Percentiles rank a stretch among this genome's conserved stretches.
phyloP scores from a whole-genome alignment of 2,888 invertebrate species.

The Amphipyra berbera region DNA sequence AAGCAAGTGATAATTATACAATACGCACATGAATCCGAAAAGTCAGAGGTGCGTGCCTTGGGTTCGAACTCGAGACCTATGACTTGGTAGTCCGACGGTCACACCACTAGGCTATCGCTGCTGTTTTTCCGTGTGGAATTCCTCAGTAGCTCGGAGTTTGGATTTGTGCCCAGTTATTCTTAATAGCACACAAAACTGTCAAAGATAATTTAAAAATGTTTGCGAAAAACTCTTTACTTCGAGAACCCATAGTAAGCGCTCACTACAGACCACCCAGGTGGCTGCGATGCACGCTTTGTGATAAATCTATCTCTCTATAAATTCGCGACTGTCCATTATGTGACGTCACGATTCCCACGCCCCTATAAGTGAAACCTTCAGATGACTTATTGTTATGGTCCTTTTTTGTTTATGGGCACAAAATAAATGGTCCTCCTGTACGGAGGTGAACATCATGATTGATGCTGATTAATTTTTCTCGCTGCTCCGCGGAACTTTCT shows the following conservation, averaged over 20 bases:
- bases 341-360: slow-evolving; percentile 71
- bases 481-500: slow-evolving; percentile 44
- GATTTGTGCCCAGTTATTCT: no score
- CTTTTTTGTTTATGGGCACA: slow-evolving; percentile 53
- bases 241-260: slow-evolving; percentile 51
- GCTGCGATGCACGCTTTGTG: slow-evolving; percentile 72
- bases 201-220: no score
- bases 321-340: slow-evolving; percentile 72
- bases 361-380: slow-evolving; percentile 62
- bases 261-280: slow-evolving; percentile 70
- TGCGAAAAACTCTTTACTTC: slow-evolving; percentile 9
- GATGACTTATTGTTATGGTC: slow-evolving; percentile 64
- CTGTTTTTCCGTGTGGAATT: no score
- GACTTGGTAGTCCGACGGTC: no score
- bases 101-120: no score
- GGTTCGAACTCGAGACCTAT: no score
- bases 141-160: no score
- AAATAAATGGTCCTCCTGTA: slow-evolving; percentile 54
- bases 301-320: slow-evolving; percentile 73
- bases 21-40: no score
- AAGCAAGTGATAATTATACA: no score
- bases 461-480: slow-evolving; percentile 61
- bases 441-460: slow-evolving; percentile 55
- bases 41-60: no score
- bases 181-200: no score